Conservation (phyloP, 2,888 invertebrate species). For the Disparrhopalites patrizii region DNA sequence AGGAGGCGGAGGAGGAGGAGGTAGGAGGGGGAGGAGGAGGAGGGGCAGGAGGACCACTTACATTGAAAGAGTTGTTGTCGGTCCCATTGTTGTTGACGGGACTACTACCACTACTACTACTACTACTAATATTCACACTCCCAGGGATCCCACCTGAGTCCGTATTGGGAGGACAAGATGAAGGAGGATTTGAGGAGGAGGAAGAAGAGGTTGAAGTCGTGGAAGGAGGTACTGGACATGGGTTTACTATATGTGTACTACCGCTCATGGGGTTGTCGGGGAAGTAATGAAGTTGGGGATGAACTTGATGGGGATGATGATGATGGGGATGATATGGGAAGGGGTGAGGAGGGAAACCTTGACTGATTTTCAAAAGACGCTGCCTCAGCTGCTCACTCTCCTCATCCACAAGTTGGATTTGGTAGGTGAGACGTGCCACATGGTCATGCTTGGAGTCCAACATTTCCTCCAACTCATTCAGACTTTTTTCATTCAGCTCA, state of each 20-base stretch:
- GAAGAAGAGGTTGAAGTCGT: not conserved
- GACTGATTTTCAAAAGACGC: slow-evolving; percentile 22
- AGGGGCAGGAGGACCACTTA: not conserved
- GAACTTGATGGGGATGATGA: too few relatives aligned
- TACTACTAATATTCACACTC: not conserved
- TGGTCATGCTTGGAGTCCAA: slow-evolving; percentile 48
- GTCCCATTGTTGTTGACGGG: not conserved
- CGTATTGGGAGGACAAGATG: not conserved
- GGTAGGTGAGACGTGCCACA: slow-evolving; percentile 35
- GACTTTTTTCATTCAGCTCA: slow-evolving; percentile 49
- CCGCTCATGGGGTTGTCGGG: too few relatives aligned
- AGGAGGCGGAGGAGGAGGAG: not conserved
- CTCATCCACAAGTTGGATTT: slow-evolving; percentile 37
- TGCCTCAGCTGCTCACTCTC: slow-evolving; percentile 36
- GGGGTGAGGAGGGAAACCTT: slow-evolving; percentile 12
- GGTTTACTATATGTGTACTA: too few relatives aligned
- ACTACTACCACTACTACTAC: not conserved
- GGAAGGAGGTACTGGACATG: not conserved
- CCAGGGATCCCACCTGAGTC: too few relatives aligned
- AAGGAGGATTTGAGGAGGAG: not conserved
- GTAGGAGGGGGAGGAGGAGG: slow-evolving; percentile 3
- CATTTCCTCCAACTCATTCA: slow-evolving; percentile 49
- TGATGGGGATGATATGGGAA: not conserved
- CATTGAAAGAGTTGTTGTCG: too few relatives aligned
- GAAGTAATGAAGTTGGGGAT: slow-evolving; percentile 3